A percentile compares a stretch with the other conserved stretches of the same genome.
These are phyloP conservation scores for Apamea sordens DNA, from an alignment of 2,888 invertebrate species.

Conservation along the genomic window DNA sequence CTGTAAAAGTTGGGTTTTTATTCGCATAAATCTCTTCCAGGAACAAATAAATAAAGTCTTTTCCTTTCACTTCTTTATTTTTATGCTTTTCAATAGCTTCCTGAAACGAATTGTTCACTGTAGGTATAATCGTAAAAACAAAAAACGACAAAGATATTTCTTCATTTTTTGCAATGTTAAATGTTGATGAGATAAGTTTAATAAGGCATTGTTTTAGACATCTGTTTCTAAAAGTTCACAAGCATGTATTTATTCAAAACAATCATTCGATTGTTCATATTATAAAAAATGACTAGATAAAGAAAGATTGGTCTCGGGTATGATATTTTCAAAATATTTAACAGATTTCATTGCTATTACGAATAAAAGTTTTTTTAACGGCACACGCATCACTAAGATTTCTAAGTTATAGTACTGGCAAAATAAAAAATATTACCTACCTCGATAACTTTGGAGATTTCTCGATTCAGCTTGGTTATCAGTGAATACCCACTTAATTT, in stretches of 20 bases:
- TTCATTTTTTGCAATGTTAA: background rate
- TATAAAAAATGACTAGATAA: background rate
- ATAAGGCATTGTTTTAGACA: background rate
- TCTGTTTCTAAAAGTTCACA: background rate
- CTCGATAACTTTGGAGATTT: constrained; percentile 90
- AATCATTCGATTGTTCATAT: background rate
- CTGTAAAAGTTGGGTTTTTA: constrained; percentile 80
- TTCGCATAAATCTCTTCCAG: constrained; percentile 89
- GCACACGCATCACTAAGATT: background rate
- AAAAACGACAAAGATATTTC: background rate
- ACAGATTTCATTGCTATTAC: background rate
- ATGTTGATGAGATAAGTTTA: background rate
- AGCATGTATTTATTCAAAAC: background rate
- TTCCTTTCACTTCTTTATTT: constrained; percentile 77
- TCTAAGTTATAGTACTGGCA: too few relatives aligned
- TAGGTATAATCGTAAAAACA: constrained; percentile 16
- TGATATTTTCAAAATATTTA: background rate
- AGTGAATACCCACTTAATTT: constrained; percentile 91
- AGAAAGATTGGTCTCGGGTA: background rate
- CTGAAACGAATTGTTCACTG: constrained; percentile 69
- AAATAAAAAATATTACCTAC: constrained; percentile 62
- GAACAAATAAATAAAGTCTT: constrained; percentile 92
- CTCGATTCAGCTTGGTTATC: constrained; percentile 86
- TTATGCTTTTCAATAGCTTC: constrained; percentile 90
- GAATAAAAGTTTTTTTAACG: background rate